Conservation (phyloP, 1,140 invertebrate genomes). For the Drosophila biarmipes region DNA sequence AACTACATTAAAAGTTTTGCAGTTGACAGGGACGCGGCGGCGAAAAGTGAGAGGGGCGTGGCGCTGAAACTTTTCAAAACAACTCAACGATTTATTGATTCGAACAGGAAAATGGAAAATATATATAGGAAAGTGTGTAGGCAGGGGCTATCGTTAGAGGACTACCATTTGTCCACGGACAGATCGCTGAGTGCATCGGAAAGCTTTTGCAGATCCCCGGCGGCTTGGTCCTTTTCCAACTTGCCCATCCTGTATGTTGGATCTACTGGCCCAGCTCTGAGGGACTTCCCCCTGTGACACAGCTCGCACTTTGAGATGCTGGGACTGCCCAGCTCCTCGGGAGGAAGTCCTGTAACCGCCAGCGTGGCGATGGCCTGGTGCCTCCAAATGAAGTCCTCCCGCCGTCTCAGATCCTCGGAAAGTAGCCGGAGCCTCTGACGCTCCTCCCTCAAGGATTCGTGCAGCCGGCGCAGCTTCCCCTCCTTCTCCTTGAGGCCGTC, state of each 20-base stretch:
- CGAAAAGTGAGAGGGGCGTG: slow-evolving; percentile 5
- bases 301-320: neutral
- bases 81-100: slow-evolving; percentile 59
- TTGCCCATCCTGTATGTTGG: neutral
- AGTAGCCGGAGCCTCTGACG: neutral
- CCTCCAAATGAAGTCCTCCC: slow-evolving; percentile 11
- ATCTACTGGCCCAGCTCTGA: neutral
- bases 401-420: slow-evolving; percentile 23
- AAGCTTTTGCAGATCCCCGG: slow-evolving; percentile 4
- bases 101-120: slow-evolving; percentile 24
- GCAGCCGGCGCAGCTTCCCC: slow-evolving; percentile 6
- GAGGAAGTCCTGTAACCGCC: neutral
- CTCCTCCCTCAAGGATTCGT: neutral
- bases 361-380: slow-evolving; percentile 1
- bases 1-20: slow-evolving; percentile 83
- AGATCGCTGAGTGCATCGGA: slow-evolving; percentile 11
- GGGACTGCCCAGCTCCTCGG: neutral
- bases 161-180: slow-evolving; percentile 1
- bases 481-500: slow-evolving; percentile 15
- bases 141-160: neutral
- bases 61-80: slow-evolving; percentile 20
- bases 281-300: neutral
- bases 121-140: slow-evolving; percentile 18
- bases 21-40: slow-evolving; percentile 59
- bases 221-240: neutral